Base-by-base conservation (phyloP, 2,113 vertebrate genomes). In the Falco punctatus region DNA sequence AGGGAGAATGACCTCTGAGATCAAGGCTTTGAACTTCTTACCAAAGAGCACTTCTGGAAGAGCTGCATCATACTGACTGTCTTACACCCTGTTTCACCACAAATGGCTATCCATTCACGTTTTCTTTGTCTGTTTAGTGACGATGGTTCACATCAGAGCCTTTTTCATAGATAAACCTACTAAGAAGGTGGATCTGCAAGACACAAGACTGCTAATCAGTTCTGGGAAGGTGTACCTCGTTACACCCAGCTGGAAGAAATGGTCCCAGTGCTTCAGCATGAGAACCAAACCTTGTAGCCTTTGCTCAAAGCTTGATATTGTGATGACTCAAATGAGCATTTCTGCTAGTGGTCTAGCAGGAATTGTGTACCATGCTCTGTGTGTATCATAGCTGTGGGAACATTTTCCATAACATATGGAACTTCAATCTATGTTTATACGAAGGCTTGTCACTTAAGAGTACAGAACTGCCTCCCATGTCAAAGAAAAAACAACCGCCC, bases 241-340 rank as follows among this genome's bases (percentile, higher is more conserved):
- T 24, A 48, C 40, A 22, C 28, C 22, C 66, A 71, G 22, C 24
- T 81, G 28, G 38, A 84, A 55, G 17, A n/a, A 5, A 40, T 52
- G 19, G 30, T 23, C 27, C 24, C 67, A 40, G 23, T 30, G 46
- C 69, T 72, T 46, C 85, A 64, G 48, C 40, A 52, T 66, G 54
- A 58, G 71, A 70, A 57, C 13, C 12, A 65, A 15, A n/a, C 19
- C 8, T 14, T 54, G 35, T 82, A 81, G 80, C 42, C 44, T 75
- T 52, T 75, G 44, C 92, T 61, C 11, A 18, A 49, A 66, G 67
- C 46, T 74, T 71, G 64, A 19, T 64, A n/a, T 20, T 35, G 30
- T 81, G 80, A 32, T 62, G 42, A 66, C 69, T 95, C 69, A 91
- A 49, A 55, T 18, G 69, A 84, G 52, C 77, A 38, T 71, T 89